Percentiles rank a stretch among this genome's conserved stretches.
Evolutionary conservation across 2,888 invertebrate species (phyloP).

Genomic region (Leucophenga maculata): DNA sequence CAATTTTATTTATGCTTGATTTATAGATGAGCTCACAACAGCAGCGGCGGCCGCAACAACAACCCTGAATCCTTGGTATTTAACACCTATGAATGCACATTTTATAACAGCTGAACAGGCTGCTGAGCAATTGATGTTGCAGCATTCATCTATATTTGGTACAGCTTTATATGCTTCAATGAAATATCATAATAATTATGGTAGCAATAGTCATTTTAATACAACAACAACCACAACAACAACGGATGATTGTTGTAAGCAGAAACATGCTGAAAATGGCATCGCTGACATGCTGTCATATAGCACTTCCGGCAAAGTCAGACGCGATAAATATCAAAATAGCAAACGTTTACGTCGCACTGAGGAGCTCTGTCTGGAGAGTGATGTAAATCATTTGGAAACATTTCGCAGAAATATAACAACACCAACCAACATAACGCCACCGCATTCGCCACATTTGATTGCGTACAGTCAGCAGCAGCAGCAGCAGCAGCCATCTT

Average conservation of each 20-base stretch:
- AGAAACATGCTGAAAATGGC: constrained; percentile 22
- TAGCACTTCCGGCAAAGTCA: constrained; percentile 36
- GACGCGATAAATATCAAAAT: neutral
- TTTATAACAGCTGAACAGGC: constrained; percentile 31
- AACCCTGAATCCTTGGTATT: constrained; percentile 58
- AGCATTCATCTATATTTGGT: constrained; percentile 14
- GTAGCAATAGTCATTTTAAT: constrained; percentile 32
- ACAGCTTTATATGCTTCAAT: constrained; percentile 27
- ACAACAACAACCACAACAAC: constrained; percentile 38
- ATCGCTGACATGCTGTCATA: constrained; percentile 42
- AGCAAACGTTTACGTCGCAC: constrained; percentile 10
- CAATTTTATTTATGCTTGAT: constrained; percentile 49
- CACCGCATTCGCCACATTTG: constrained; percentile 18
- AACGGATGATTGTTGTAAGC: constrained; percentile 11
- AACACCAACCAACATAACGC: constrained; percentile 32
- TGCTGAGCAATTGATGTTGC: constrained; percentile 8
- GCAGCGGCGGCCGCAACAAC: constrained; percentile 45
- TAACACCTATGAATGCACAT: constrained; percentile 50
- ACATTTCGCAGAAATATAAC: constrained; percentile 10
- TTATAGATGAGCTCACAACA: constrained; percentile 46
- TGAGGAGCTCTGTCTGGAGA: neutral
- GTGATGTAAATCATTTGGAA: too few species aligned
- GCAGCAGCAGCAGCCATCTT: neutral
- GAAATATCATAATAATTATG: constrained; percentile 61
- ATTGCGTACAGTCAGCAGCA: neutral